Conservation (phyloP, 1,140 invertebrate species). For the Aethina tumida region DNA sequence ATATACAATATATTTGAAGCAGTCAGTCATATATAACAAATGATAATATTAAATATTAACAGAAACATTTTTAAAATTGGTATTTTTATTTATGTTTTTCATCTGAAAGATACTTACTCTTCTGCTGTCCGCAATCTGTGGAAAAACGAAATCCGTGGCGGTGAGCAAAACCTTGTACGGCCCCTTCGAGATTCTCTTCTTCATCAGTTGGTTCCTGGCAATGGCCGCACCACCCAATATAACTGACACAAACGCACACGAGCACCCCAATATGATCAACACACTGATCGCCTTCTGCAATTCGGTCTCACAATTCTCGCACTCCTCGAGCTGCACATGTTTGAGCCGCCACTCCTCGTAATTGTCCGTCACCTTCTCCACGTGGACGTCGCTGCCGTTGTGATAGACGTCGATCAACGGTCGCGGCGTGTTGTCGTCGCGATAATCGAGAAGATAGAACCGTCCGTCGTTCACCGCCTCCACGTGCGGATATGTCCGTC, state of each 20-base stretch:
- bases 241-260: constrained; percentile 26
- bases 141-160: constrained; percentile 63
- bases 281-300: constrained; percentile 23
- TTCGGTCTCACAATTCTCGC: constrained; percentile 27
- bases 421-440: constrained; percentile 20
- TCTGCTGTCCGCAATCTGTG: constrained; percentile 51
- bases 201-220: constrained; percentile 48
- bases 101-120: constrained; percentile 49
- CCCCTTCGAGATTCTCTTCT: constrained; percentile 58
- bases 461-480: constrained; percentile 3
- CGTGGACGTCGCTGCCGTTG: constrained; percentile 20
- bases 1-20: too few species aligned
- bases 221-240: constrained; percentile 25
- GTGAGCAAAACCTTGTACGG: constrained; percentile 67
- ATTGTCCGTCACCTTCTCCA: constrained; percentile 20
- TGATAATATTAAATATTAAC: not conserved
- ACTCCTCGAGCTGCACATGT: constrained; percentile 31
- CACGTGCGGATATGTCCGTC: constrained; percentile 1
- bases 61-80: constrained; percentile 1
- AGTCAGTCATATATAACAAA: too few species aligned
- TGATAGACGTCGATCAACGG: constrained; percentile 19
- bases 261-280: constrained; percentile 26
- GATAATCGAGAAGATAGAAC: constrained; percentile 23
- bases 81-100: not conserved
- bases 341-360: constrained; percentile 31